Evolutionary conservation across 2,888 invertebrate species (phyloP).

Genomic region (Coelopa pilipes): DNA sequence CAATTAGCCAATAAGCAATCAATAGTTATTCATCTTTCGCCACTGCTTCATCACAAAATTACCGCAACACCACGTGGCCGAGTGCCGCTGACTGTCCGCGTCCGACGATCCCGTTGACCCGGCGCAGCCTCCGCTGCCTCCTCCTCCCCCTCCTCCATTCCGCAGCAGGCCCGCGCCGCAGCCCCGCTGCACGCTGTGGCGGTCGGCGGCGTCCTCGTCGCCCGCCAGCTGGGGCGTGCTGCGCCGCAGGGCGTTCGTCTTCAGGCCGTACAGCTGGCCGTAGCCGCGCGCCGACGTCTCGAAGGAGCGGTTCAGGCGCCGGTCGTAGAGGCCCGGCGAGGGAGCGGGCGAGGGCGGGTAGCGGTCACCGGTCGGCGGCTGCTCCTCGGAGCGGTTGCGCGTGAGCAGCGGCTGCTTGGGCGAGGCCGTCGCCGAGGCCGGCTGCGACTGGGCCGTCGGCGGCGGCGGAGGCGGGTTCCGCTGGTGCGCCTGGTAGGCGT

Average conservation of each 20-base stretch:
- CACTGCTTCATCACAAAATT: conserved; percentile 80
- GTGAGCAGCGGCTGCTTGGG: conserved; percentile 41
- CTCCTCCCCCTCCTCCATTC: conserved; percentile 23
- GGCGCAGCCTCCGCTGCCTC: conserved; percentile 19
- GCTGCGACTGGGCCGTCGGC: conserved; percentile 27
- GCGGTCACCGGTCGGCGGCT: conserved; percentile 38
- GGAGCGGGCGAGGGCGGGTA: conserved; percentile 46
- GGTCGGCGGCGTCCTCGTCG: conserved; percentile 37
- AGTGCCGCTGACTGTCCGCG: conserved; percentile 58
- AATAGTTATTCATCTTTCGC: conserved; percentile 80
- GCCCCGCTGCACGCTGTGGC: conserved; percentile 41
- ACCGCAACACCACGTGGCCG: conserved; percentile 78
- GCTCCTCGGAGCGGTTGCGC: conserved; percentile 51
- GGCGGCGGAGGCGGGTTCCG: conserved; percentile 41
- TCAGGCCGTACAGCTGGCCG: conserved; percentile 54
- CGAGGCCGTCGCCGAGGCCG: conserved; percentile 22
- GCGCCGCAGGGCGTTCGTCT: conserved; percentile 61
- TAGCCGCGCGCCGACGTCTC: conserved; percentile 62
- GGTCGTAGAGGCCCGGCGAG: conserved; percentile 65
- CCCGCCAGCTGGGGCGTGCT: conserved; percentile 64
- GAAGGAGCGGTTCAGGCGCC: conserved; percentile 66
- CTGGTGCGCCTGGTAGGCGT: conserved; percentile 40
- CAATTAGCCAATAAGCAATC: conserved; percentile 49
- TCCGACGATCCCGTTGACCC: conserved; percentile 23
- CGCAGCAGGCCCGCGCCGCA: conserved; percentile 39